Evolutionary conservation across 1,140 invertebrate species (phyloP), one percentile per base, ranked within the genome.

Genomic region (Caenorhabditis inopinata): DNA sequence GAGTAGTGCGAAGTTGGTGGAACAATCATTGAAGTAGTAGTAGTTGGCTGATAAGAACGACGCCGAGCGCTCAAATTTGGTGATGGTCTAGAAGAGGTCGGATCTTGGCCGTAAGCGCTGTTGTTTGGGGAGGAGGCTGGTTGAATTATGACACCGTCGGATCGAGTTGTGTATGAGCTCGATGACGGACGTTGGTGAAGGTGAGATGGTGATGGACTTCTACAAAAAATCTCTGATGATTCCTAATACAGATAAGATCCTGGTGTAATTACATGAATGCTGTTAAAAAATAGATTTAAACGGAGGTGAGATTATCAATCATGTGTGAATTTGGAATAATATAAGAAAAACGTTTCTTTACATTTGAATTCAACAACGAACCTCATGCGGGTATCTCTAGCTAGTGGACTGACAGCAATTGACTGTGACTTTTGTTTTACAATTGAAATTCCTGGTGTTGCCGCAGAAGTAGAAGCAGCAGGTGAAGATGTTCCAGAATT

Each of bases 191-290:
- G 58, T 9, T 68, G 58, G 16, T 42, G 58, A 42, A 18, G 58
- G 38, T 68, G 58, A 68, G 58, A 68, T 18, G 58, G 58, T 32
- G 58, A 68, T 68, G 58, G 58, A 68, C 58, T 68, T 68, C 58
- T 68, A 18, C 35, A 68, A 68, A 38, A 58, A 5, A 51, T 11
- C 12, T 47, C n/a, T n/a, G n/a, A n/a, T n/a, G n/a, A n/a, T n/a
- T n/a, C n/a, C n/a, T n/a, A n/a, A n/a, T n/a, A n/a, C n/a, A n/a
- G n/a, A n/a, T n/a, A n/a, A n/a, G n/a, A n/a, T n/a, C n/a, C n/a
- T n/a, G n/a, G n/a, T n/a, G n/a, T n/a, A n/a, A n/a, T n/a, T n/a
- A n/a, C n/a, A n/a, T n/a, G n/a, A n/a, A n/a, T n/a, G n/a, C n/a
- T n/a, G n/a, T n/a, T n/a, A n/a, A n/a, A n/a, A n/a, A n/a, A n/a